Conservation (phyloP, 2,888 invertebrate genomes). For the Hypsopygia costalis region DNA sequence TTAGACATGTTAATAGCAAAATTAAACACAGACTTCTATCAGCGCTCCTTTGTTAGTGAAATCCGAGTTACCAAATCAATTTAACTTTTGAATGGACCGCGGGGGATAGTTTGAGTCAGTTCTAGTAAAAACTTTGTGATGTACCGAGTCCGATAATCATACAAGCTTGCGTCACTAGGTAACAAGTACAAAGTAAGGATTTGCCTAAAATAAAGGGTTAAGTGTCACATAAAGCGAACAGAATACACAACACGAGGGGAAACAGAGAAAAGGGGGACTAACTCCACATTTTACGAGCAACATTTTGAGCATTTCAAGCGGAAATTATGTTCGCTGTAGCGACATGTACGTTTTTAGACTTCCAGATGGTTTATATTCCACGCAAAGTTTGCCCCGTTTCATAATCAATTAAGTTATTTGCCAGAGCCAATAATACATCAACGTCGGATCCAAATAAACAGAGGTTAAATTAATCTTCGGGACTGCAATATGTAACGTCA, state of each 20-base stretch:
- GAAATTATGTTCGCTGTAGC: constrained; percentile 36
- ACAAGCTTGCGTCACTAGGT: constrained; percentile 2
- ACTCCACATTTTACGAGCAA: constrained; percentile 35
- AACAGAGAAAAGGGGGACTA: constrained; percentile 26
- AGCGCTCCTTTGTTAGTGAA: background rate
- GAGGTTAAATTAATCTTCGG: constrained; percentile 4
- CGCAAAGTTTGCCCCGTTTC: background rate
- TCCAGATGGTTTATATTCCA: constrained; percentile 23
- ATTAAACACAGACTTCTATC: background rate
- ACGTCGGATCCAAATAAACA: constrained; percentile 6
- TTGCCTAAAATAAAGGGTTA: constrained; percentile 53
- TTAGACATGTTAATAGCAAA: constrained; percentile 2
- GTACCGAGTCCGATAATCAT: background rate
- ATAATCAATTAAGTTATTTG: constrained; percentile 6
- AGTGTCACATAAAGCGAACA: constrained; percentile 49
- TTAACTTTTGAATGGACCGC: background rate
- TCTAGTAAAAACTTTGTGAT: background rate
- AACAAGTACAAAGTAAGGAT: constrained; percentile 25
- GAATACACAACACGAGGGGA: constrained; percentile 37
- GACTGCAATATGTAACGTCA: background rate
- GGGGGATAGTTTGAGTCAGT: background rate
- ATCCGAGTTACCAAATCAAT: background rate
- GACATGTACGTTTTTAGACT: constrained; percentile 19
- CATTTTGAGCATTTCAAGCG: constrained; percentile 31
- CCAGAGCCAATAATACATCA: constrained; percentile 7